Evolutionary conservation across 2,888 invertebrate species (phyloP).

Genomic region (Dichetophora obliterata): DNA sequence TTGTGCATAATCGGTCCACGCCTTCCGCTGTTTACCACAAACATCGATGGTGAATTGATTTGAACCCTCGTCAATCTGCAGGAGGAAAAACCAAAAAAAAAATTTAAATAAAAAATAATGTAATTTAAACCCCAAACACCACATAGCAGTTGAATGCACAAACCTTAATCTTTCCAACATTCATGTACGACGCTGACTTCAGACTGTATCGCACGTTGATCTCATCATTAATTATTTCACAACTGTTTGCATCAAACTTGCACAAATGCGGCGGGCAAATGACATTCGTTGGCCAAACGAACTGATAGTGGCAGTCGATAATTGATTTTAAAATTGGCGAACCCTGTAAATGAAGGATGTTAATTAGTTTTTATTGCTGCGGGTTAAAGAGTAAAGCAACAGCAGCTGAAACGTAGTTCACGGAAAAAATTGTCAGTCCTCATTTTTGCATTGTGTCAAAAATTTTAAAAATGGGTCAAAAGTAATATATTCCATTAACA

Average conservation of each 20-base stretch:
- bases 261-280: constrained; percentile 67
- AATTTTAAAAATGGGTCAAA: too few species aligned
- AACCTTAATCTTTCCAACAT: constrained; percentile 65
- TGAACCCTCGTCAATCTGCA: constrained; percentile 56
- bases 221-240: constrained; percentile 66
- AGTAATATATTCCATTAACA: too few species aligned
- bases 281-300: constrained; percentile 68
- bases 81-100: constrained; percentile 31
- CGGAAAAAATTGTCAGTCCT: too few species aligned
- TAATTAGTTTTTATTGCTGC: too few species aligned
- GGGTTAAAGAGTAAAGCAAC: too few species aligned
- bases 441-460: too few species aligned
- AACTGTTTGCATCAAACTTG: constrained; percentile 60
- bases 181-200: constrained; percentile 60
- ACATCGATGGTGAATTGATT: constrained; percentile 58
- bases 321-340: constrained; percentile 65
- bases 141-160: constrained; percentile 36
- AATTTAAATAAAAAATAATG: background rate
- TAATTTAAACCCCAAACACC: background rate
- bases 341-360: constrained; percentile 56
- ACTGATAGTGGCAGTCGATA: constrained; percentile 66
- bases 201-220: constrained; percentile 60
- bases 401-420: too few species aligned
- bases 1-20: constrained; percentile 66
- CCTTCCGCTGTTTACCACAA: constrained; percentile 61